Evolutionary conservation across 2,797 vertebrate species (phyloP).

Genomic region (Pseudopleuronectes americanus): DNA sequence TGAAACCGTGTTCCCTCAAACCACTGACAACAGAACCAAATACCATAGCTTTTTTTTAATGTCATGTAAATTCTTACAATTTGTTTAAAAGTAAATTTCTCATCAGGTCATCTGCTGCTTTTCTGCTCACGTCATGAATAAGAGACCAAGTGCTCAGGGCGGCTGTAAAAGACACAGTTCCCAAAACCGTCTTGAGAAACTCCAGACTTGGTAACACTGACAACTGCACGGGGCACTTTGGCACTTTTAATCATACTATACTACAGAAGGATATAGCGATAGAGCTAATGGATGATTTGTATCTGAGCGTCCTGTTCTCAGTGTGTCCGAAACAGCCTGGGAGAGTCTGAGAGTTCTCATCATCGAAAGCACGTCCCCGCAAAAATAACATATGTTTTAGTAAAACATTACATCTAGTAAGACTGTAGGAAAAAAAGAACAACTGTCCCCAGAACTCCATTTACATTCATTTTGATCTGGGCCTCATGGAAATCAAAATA

Average conservation of each 20-base stretch:
- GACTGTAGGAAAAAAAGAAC: slow-evolving; percentile 54
- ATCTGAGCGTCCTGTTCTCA: slow-evolving; percentile 29
- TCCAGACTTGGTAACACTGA: slow-evolving; percentile 33
- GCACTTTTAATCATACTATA: slow-evolving; percentile 61
- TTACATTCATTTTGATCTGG: slow-evolving; percentile 79
- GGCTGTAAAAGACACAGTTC: slow-evolving; percentile 55
- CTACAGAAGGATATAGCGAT: slow-evolving; percentile 38
- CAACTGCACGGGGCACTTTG: slow-evolving; percentile 62
- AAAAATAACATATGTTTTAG: slow-evolving; percentile 33
- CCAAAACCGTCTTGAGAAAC: slow-evolving; percentile 34
- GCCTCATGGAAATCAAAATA: slow-evolving; percentile 35
- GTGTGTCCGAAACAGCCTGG: slow-evolving; percentile 43
- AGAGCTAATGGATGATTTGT: slow-evolving; percentile 22
- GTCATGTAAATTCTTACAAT: no score
- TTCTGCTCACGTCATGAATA: neutral
- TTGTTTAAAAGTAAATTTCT: slow-evolving; percentile 6
- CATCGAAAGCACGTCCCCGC: slow-evolving; percentile 45
- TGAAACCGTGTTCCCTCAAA: slow-evolving; percentile 6
- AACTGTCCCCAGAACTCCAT: slow-evolving; percentile 55
- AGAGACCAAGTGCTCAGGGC: slow-evolving; percentile 17
- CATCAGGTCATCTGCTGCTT: neutral
- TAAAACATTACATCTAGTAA: slow-evolving; percentile 67
- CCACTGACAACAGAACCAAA: neutral
- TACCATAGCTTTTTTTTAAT: neutral
- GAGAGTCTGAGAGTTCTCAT: slow-evolving; percentile 59